These are phyloP conservation scores for Brachyrhaphis roseni DNA, from an alignment of 2,797 vertebrate genomes.

Conservation along the genomic window DNA sequence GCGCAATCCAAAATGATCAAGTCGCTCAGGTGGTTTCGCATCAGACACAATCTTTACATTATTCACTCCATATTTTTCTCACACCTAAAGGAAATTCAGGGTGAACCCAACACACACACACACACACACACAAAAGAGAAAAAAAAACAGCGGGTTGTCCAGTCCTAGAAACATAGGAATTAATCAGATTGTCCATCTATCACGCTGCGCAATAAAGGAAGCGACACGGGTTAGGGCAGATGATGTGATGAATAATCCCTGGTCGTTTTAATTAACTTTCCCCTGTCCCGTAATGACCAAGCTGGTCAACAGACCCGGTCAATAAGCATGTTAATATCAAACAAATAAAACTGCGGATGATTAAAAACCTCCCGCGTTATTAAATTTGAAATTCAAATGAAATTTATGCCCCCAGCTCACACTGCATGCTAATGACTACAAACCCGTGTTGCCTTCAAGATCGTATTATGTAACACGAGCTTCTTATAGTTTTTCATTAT, in stretches of 20 bases:
- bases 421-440: conserved; percentile 92
- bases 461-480: conserved; percentile 76
- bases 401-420: conserved; percentile 94
- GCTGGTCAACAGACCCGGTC: conserved; percentile 99
- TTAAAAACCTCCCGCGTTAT: conserved; percentile 99
- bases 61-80: conserved; percentile 7
- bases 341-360: conserved; percentile 99
- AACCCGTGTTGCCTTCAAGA: conserved; percentile 45
- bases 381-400: conserved; percentile 99
- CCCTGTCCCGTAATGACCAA: conserved; percentile 99
- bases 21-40: neutral
- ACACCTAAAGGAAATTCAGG: neutral
- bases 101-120: neutral
- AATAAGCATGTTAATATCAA: conserved; percentile 99
- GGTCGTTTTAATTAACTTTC: conserved; percentile 99
- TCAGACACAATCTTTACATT: neutral
- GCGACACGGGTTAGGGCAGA: conserved; percentile 95
- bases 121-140: no score
- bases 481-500: conserved; percentile 38
- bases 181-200: conserved; percentile 97
- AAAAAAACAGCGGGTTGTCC: conserved; percentile 82
- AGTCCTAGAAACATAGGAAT: conserved; percentile 99
- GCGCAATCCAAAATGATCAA: conserved; percentile 1
- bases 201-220: conserved; percentile 97
- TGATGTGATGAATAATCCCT: conserved; percentile 99